These are phyloP conservation scores for Ia io DNA, from an alignment of 2,113 vertebrate species.

Conservation along the genomic window DNA sequence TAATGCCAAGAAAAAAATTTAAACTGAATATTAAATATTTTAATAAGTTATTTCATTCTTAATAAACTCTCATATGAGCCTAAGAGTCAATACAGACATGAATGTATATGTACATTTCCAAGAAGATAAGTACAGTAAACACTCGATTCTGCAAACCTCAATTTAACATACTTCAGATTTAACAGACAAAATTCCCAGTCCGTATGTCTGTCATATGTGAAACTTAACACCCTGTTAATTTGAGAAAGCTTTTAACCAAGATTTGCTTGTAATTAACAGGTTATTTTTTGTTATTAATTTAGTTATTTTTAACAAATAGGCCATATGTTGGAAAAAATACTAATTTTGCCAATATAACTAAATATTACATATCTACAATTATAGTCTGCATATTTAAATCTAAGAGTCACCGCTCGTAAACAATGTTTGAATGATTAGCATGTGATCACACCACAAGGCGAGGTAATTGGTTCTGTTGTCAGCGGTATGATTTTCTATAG, in stretches of 20 bases:
- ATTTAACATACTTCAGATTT: not conserved
- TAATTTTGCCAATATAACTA: not conserved
- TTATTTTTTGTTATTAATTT: not conserved
- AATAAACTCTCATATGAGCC: not conserved
- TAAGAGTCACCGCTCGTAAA: not conserved
- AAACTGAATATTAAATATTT: not conserved
- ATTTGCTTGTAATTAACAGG: not conserved
- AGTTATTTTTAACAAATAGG: not conserved
- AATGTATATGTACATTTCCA: not conserved
- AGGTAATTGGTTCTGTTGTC: not conserved
- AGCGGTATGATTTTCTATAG: not conserved
- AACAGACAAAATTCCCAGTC: not conserved
- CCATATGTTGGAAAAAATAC: not conserved
- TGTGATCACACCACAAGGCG: not conserved
- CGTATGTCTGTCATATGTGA: not conserved
- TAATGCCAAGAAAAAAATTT: constrained; percentile 66
- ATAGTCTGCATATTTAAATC: not conserved
- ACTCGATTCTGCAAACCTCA: not conserved
- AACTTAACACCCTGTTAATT: not conserved
- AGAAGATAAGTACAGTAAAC: not conserved
- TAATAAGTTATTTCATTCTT: not conserved
- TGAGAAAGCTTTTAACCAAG: not conserved
- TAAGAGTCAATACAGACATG: not conserved
- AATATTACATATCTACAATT: not conserved
- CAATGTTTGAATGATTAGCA: not conserved